Evolutionary conservation across 37 sponge, comb jelly and placozoan genomes (phyloP), one percentile per base, ranked within the genome.

Genomic region (Dysidea cf. avara): DNA sequence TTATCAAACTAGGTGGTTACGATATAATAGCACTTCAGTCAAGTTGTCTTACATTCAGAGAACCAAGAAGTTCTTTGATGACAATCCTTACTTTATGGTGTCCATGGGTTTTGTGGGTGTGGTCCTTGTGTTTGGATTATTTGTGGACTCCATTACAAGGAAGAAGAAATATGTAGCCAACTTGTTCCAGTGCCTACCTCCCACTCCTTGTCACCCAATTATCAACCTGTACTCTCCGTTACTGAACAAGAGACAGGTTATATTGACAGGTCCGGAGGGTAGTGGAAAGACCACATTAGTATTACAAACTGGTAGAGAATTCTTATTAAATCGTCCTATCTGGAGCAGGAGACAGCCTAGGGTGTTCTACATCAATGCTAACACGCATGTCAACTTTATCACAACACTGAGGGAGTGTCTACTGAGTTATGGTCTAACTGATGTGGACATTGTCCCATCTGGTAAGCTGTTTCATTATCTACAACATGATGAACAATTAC

Each of bases 221-320:
- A 35, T 78, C 28, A 2, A 2, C 2, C 46, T 43, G 46, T 43
- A 43, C 9, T 9, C 46, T 43, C 46, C 46, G 9, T 43, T 43
- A 9, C 68, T 29, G 46, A 14, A 43, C 9, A 43, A 43, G 5
- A 43, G 9, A 9, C 46, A 43, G n/a, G 61, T 85, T 20, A 60
- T 72, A 18, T 18, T 88, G 1, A 69, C 74, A 52, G 93, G 93
- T 0, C 74, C 81, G 1, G 17, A 64, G 13, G 88, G 87, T 9
- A 53, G 68, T 72, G 93, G 93, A 2, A 92, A 92, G 61, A 92
- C 89, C 9, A 78, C 83, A 51, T 34, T 92, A 43, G 69, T 67
- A 3, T 33, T 43, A 28, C 89, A 87, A 62, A 83, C 55, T 56
- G 72, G 51, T 26, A 34, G 67, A 22, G 34, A 74, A 13, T 86